Conservation (phyloP, 1,140 invertebrate species). For the Eriocheir sinensis region DNA sequence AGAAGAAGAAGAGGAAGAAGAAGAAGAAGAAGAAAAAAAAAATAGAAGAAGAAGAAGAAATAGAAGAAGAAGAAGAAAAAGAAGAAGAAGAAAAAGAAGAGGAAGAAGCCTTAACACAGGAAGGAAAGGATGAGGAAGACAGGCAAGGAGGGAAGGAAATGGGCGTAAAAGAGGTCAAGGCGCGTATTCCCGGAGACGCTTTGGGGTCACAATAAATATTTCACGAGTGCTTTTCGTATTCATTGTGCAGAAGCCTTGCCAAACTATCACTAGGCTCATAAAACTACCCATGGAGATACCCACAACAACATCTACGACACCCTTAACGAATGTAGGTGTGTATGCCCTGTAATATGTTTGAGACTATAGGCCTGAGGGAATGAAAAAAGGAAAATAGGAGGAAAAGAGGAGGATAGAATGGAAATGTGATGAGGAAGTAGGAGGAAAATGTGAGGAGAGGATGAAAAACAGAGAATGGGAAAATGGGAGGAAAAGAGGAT, state of each 20-base stretch:
- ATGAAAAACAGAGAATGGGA: not conserved
- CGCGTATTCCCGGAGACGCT: too few species aligned
- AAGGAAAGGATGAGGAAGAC: not conserved
- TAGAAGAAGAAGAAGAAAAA: not conserved
- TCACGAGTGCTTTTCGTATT: too few species aligned
- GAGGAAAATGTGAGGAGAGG: not conserved
- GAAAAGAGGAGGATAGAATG: not conserved
- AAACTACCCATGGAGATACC: too few species aligned
- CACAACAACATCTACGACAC: too few species aligned
- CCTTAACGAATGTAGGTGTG: too few species aligned
- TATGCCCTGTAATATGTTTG: too few species aligned
- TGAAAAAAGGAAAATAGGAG: not conserved
- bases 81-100: not conserved
- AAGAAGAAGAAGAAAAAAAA: not conserved
- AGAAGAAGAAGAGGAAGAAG: not conserved
- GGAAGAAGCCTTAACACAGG: not conserved
- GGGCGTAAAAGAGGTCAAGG: too few species aligned
- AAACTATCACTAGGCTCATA: too few species aligned
- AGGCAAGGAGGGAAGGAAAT: not conserved
- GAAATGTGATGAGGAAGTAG: not conserved
- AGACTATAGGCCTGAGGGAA: too few species aligned
- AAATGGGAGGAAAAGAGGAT: not conserved
- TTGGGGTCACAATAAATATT: too few species aligned
- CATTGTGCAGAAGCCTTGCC: too few species aligned
- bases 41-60: not conserved